Base-by-base conservation (phyloP, 2,797 vertebrate species). In the Rhinatrema bivittatum region DNA sequence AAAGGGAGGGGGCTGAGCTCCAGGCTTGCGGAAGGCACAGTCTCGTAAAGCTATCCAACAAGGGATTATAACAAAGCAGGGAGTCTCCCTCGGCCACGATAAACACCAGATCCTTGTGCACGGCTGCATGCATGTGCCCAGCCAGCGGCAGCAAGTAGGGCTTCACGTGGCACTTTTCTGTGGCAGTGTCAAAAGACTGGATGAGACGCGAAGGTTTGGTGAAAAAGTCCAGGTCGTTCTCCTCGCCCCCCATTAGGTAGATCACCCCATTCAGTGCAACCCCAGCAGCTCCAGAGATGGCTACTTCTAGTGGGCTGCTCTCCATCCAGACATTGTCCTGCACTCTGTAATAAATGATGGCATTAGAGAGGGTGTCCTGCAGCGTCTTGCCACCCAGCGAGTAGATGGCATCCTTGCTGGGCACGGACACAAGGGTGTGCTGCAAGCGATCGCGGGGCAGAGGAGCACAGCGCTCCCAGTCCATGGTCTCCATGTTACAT, bases 171-270 rank as follows among this genome's bases (percentile, higher is more conserved):
- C 95, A 97, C 38, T 87, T 93, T 71, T 97, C 91, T 1, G 86
- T 75, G 40, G 79, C 79, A 2, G 91, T 97, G 53, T 97, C 92
- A 1, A 97, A 96, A 65, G 94, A 98, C 77, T 99, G 95, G 60
- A 99, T 99, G 43, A 98, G 85, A 17, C 95, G 88, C 13, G 96
- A 99, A 0, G 96, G 94, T 70, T 97, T 98, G 4, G 94, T 99
- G 28, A 99, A 99, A 66, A 98, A 99, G 82, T 99, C 96, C 78
- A 97, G 87, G 70, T 99, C 96, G 0, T 95, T 98, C 73, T 99
- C 96, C 55, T 98, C 96, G 6, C 96, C 96, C 0, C 96, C 95
- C 1, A 99, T 80, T 66, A 99, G 74, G 70, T 97, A 99, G 77
- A 99, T 97, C 38, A 89, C 86, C 18, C 94, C 93, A 1, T 89